Conservation (phyloP, 2,888 invertebrate genomes). For the Rotaria macrura region DNA sequence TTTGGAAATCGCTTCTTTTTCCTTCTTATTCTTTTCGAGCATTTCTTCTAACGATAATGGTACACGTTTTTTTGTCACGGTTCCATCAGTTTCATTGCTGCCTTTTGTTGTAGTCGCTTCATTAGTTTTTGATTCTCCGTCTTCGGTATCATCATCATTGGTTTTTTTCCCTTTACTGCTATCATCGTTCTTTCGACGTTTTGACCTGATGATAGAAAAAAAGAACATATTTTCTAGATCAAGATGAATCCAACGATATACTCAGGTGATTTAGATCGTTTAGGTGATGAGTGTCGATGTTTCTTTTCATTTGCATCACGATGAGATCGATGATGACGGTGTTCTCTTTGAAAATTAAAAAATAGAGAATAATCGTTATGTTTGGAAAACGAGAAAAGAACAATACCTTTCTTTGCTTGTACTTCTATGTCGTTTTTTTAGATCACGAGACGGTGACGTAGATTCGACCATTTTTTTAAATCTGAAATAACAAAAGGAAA, state of each 20-base stretch:
- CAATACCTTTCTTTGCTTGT: neutral
- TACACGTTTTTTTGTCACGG: conserved; percentile 43
- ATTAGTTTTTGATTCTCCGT: neutral
- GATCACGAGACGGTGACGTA: neutral
- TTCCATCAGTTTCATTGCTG: neutral
- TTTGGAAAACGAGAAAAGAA: neutral
- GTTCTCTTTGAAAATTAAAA: neutral
- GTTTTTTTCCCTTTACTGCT: neutral
- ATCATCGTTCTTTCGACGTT: conserved; percentile 1
- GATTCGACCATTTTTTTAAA: neutral
- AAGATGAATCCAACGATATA: neutral
- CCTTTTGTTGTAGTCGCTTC: neutral
- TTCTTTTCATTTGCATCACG: neutral
- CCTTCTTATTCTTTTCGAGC: conserved; percentile 84
- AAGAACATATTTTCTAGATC: neutral
- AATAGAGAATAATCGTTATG: too few species aligned
- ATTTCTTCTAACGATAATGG: conserved; percentile 90
- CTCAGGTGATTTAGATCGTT: neutral
- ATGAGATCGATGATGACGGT: neutral
- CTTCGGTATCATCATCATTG: neutral
- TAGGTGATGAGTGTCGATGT: neutral
- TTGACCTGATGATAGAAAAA: neutral
- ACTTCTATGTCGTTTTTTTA: conserved; percentile 12
- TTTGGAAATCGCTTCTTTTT: conserved; percentile 83
- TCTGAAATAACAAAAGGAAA: neutral